Percentiles rank a stretch among this genome's conserved stretches.
Evolutionary conservation across 1,140 invertebrate species (phyloP).

Genomic region (Tribolium madens): DNA sequence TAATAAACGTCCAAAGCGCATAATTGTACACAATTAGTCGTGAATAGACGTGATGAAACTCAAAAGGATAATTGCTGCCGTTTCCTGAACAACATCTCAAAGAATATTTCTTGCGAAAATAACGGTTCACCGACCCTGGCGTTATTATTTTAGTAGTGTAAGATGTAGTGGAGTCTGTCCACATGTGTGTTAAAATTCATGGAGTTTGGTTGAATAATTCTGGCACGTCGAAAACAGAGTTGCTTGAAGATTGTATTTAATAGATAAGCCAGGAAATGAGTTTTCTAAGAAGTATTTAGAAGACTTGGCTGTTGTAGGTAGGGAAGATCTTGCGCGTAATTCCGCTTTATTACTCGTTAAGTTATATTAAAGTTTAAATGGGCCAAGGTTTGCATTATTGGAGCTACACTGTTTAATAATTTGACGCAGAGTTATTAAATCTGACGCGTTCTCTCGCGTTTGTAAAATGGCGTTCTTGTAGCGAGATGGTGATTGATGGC

Average conservation of each 20-base stretch:
- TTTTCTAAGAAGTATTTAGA: constrained; percentile 39
- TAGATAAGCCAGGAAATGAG: constrained; percentile 38
- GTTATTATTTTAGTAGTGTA: neutral
- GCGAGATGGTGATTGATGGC: constrained; percentile 28
- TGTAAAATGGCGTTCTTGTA: neutral
- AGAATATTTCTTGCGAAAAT: neutral
- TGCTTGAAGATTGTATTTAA: constrained; percentile 35
- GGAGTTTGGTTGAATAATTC: constrained; percentile 10
- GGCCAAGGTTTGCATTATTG: constrained; percentile 38
- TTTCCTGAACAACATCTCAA: constrained; percentile 13
- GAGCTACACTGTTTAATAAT: constrained; percentile 34
- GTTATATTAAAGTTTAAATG: constrained; percentile 39
- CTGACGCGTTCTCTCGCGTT: constrained; percentile 11
- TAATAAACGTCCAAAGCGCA: constrained; percentile 17
- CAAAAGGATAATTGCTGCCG: constrained; percentile 26
- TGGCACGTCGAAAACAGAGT: constrained; percentile 28
- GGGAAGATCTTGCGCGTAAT: constrained; percentile 32
- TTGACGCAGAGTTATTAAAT: constrained; percentile 34
- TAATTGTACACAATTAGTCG: constrained; percentile 27
- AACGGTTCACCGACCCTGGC: neutral
- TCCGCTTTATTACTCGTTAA: constrained; percentile 38
- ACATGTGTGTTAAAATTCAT: constrained; percentile 26
- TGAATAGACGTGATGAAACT: constrained; percentile 31
- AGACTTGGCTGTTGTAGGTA: constrained; percentile 31
- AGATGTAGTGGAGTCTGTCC: neutral